A percentile compares a stretch with the other conserved stretches of the same genome.
These are phyloP conservation scores for Colletes gigas DNA, from an alignment of 1,140 invertebrate species.

Conservation along the genomic window DNA sequence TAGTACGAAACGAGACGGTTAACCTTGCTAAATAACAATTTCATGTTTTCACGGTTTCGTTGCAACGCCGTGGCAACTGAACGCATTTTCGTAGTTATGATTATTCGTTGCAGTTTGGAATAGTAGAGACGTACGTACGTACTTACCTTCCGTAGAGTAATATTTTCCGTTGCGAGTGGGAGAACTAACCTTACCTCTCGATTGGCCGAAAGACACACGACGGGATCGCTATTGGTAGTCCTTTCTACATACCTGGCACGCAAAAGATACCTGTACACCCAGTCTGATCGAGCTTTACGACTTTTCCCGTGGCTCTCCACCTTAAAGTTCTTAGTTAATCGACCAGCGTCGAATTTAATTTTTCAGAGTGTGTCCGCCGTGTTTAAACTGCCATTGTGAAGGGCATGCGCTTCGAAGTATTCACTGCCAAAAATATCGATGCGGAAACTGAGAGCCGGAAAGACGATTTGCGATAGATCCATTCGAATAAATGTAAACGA, in stretches of 20 bases:
- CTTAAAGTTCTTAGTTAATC: background rate
- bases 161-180: conserved; percentile 33
- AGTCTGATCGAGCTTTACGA: background rate
- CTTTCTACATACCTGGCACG: conserved; percentile 28
- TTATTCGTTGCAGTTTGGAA: background rate
- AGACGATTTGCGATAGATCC: background rate
- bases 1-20: background rate
- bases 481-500: background rate
- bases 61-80: background rate
- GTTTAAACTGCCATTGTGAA: background rate
- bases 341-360: background rate
- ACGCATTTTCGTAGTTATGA: background rate
- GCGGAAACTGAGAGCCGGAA: background rate
- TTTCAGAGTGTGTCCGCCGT: too few relatives aligned
- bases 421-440: conserved; percentile 4
- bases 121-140: background rate
- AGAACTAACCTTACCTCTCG: conserved; percentile 44
- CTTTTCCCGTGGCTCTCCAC: background rate
- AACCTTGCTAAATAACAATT: background rate
- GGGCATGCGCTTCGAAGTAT: background rate
- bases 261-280: conserved; percentile 13
- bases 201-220: conserved; percentile 41
- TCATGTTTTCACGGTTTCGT: background rate
- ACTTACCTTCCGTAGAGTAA: conserved; percentile 20
- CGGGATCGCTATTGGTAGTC: conserved; percentile 39